Conservation (phyloP, 2,797 vertebrate species). For the Tokudaia muenninki region DNA sequence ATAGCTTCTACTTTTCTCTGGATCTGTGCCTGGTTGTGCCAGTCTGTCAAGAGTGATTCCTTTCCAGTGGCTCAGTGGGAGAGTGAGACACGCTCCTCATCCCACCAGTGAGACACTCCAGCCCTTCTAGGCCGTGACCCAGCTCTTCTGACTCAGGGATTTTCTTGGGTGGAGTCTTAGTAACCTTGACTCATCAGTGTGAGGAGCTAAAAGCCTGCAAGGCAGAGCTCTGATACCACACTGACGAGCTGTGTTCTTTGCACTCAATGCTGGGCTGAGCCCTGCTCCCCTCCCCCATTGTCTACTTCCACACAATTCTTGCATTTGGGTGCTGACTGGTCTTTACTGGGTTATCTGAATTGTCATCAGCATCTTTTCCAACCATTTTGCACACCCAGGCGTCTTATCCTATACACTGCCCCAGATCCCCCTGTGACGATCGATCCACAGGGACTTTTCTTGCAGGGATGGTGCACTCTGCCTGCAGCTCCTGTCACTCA, state of each 20-base stretch:
- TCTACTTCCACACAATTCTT: not conserved
- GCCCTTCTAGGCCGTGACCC: not conserved
- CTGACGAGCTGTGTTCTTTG: not conserved
- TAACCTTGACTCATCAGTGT: not conserved
- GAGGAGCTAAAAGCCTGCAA: not conserved
- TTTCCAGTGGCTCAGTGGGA: not conserved
- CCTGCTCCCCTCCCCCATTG: fast-evolving
- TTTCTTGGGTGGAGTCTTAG: not conserved
- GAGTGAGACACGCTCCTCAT: fast-evolving
- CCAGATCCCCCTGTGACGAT: not conserved
- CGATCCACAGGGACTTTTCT: not conserved
- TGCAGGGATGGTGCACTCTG: fast-evolving
- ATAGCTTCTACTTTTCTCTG: fast-evolving
- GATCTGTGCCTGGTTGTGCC: not conserved
- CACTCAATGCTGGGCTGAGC: not conserved
- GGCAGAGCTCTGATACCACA: not conserved
- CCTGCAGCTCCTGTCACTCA: not conserved
- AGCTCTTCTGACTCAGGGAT: not conserved
- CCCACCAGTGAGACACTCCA: not conserved
- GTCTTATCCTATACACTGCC: not conserved
- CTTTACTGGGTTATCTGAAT: not conserved
- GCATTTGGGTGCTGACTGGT: not conserved
- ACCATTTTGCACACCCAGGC: not conserved
- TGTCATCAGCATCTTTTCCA: not conserved
- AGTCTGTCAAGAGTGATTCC: not conserved